phyloP scores from a whole-genome alignment of 2,113 vertebrate species.

The Alectura lathami region DNA sequence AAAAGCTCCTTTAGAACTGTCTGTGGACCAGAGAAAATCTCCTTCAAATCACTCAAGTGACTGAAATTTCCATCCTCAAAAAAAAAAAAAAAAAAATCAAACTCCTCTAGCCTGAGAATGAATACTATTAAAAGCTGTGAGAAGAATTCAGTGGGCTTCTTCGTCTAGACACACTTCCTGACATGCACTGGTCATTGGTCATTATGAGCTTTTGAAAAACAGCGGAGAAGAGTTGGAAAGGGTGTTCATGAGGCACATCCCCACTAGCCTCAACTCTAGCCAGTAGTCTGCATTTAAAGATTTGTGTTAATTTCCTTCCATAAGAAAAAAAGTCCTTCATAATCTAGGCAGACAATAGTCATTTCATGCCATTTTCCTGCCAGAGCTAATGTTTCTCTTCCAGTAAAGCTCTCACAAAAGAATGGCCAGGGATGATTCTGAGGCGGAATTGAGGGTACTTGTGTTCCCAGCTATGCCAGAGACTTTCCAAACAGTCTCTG shows the following conservation, averaged over 20 bases:
- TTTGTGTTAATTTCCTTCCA: neutral
- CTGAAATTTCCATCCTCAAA: neutral
- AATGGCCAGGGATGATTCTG: neutral
- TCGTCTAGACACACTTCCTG: neutral
- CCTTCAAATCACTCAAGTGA: neutral
- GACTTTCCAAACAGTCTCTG: neutral
- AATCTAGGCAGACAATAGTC: neutral
- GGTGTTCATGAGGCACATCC: neutral
- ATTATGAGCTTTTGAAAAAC: neutral
- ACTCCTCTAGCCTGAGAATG: neutral
- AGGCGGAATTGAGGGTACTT: neutral
- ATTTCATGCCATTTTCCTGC: neutral
- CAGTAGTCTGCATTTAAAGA: neutral
- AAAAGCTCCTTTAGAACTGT: neutral
- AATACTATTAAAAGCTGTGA: neutral
- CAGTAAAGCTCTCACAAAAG: neutral
- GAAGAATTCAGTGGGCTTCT: neutral
- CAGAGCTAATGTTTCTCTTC: neutral
- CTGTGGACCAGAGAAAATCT: neutral
- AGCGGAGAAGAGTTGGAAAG: neutral
- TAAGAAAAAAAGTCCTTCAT: neutral
- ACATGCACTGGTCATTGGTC: neutral
- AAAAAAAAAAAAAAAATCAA: neutral
- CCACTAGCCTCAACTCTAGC: neutral
- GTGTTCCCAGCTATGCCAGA: neutral